Evolutionary conservation across 2,797 vertebrate species (phyloP).

Genomic region (Bradypus variegatus): DNA sequence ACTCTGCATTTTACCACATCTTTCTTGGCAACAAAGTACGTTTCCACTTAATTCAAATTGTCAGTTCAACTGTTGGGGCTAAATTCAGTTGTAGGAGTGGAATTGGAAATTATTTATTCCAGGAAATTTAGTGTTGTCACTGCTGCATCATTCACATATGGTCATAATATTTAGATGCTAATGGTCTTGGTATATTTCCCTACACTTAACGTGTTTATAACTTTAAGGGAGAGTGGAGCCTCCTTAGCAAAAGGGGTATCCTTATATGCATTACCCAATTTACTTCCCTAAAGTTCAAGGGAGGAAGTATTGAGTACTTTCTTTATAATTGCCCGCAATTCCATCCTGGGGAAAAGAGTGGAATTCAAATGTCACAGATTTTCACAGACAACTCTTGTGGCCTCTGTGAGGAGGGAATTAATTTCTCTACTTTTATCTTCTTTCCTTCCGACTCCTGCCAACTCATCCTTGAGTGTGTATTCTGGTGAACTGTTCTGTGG

Average conservation of each 20-base stretch:
- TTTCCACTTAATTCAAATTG: slow-evolving; percentile 44
- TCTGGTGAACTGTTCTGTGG: slow-evolving; percentile 23
- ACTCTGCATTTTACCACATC: slow-evolving; percentile 13
- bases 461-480: background rate
- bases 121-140: background rate
- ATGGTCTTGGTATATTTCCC: slow-evolving; percentile 4
- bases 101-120: slow-evolving; percentile 30
- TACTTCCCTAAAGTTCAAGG: background rate
- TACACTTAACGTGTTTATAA: background rate
- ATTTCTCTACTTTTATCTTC: background rate
- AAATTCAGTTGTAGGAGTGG: slow-evolving; percentile 9
- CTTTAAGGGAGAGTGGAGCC: background rate
- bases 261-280: background rate
- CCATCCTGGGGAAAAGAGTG: background rate
- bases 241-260: background rate
- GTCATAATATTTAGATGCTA: slow-evolving; percentile 1
- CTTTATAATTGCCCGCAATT: background rate
- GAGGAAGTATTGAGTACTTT: background rate
- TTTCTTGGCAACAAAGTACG: slow-evolving; percentile 45
- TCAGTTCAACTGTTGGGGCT: slow-evolving; percentile 19
- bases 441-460: background rate
- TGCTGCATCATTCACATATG: background rate
- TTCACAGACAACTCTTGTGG: background rate
- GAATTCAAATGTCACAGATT: slow-evolving; percentile 24
- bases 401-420: background rate